Evolutionary conservation across 1,140 invertebrate species (phyloP).

Genomic region (Cyrtorhinus lividipennis): DNA sequence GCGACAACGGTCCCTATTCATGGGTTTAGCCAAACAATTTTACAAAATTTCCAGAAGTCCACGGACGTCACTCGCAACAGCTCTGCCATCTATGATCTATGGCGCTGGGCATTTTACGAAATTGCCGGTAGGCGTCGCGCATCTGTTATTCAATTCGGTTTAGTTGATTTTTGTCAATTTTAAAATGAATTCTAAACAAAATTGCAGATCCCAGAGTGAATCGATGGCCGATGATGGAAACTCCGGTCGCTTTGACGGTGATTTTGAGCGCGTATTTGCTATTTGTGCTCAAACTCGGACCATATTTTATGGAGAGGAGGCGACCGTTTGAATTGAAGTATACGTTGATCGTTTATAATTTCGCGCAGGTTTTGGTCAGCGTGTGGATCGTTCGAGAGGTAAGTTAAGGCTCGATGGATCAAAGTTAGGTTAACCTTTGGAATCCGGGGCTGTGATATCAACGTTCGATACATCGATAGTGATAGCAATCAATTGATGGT

Average conservation of each 20-base stretch:
- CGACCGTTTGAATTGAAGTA: conserved; percentile 67
- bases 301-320: conserved; percentile 66
- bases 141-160: background rate
- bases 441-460: too few species aligned
- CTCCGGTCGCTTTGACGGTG: conserved; percentile 58
- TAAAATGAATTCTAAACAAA: conserved; percentile 27
- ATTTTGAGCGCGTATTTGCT: conserved; percentile 60
- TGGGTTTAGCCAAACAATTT: too few species aligned
- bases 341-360: conserved; percentile 57
- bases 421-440: too few species aligned
- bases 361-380: conserved; percentile 47
- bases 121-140: background rate
- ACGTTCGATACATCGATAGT: too few species aligned
- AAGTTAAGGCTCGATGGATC: too few species aligned
- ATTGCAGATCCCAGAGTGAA: conserved; percentile 70
- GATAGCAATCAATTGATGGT: too few species aligned
- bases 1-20: too few species aligned
- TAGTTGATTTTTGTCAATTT: background rate
- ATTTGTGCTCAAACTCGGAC: conserved; percentile 54
- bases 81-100: background rate
- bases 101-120: background rate
- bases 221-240: conserved; percentile 69
- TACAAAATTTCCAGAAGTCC: too few species aligned
- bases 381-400: conserved; percentile 57
- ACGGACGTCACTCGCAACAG: too few species aligned